Evolutionary conservation across 2,888 invertebrate genomes (phyloP), one percentile per base, ranked within the genome.

Genomic region (Eurytoma californica): DNA sequence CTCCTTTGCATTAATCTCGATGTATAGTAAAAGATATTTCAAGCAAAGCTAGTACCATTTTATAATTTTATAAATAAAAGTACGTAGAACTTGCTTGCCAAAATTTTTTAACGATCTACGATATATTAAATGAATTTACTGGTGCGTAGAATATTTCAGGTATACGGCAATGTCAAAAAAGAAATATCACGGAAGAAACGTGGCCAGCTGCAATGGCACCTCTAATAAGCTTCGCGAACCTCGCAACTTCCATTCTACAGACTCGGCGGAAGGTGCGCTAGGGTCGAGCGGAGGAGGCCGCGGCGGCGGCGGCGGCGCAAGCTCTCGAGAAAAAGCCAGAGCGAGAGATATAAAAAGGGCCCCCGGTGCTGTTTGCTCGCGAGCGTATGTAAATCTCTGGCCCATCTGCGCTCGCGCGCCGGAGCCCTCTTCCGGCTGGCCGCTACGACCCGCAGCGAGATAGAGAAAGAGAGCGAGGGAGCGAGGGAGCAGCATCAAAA

Each of bases 391-490:
- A 78, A 78, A 78, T 78, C 78, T 78, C 47, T 55, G 61, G 68
- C 61, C 66, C 78, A 73, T 78, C 78, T 78, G 53, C 60, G 60
- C 58, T 39, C 39, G 58, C 57, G 24, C 65, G 66, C 53, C 47
- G 63, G 12, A 30, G 39, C 61, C 57, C 58, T 74, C 66, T 77
- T 77, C 77, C 72, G 65, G 77, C 65, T 66, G 70, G 13, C 76
- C 79, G 81, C 77, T 79, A 77, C 77, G 72, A 79, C 80, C 82
- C 80, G 81, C 82, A 82, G 82, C 77, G 78, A 82, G 81, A 82
- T 80, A 82, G 79, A 72, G 80, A 72, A 49, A 51, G 61, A 55
- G 55, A 80, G 82, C 79, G 81, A 81, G 77, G 75, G 78, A 80
- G 74, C 74, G 78, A 2, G 20, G 20, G 24, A 60, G 61, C 51